Evolutionary conservation across 1,140 invertebrate species (phyloP).

Genomic region (Chelonus insularis): DNA sequence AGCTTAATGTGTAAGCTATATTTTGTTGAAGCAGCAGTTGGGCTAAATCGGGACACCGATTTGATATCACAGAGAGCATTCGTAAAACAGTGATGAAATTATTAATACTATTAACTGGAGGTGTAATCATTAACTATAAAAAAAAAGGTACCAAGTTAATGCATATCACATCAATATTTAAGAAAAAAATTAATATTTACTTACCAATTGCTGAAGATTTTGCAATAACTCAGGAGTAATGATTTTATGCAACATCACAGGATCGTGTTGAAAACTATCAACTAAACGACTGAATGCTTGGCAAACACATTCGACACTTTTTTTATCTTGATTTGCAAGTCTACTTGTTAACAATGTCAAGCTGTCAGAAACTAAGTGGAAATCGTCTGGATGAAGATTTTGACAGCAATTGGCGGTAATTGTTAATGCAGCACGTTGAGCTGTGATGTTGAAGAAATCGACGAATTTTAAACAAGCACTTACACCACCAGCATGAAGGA

Average conservation of each 20-base stretch:
- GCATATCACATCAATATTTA: no score
- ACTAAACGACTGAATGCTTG: slow-evolving; percentile 94
- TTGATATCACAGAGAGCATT: slow-evolving; percentile 94
- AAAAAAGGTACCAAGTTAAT: no score
- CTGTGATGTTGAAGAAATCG: slow-evolving; percentile 97
- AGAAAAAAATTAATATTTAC: slow-evolving; percentile 25
- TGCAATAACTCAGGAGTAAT: slow-evolving; percentile 89
- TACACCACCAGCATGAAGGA: slow-evolving; percentile 92
- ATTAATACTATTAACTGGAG: slow-evolving; percentile 87
- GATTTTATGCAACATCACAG: slow-evolving; percentile 89
- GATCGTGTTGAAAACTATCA: slow-evolving; percentile 94
- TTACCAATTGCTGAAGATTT: slow-evolving; percentile 88
- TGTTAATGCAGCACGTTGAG: slow-evolving; percentile 90
- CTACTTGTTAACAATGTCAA: slow-evolving; percentile 83
- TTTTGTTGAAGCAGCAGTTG: slow-evolving; percentile 89
- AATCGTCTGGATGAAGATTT: slow-evolving; percentile 90
- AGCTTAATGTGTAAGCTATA: slow-evolving; percentile 91
- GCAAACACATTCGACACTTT: slow-evolving; percentile 96
- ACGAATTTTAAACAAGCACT: slow-evolving; percentile 93
- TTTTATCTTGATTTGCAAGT: slow-evolving; percentile 94
- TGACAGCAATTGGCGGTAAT: slow-evolving; percentile 97
- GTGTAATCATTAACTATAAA: slow-evolving; percentile 83
- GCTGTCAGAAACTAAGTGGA: slow-evolving; percentile 88
- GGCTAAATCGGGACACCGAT: slow-evolving; percentile 89
- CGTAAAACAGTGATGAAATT: slow-evolving; percentile 96